phyloP scores from a whole-genome alignment of 2,113 vertebrate species.

The Heteronetta atricapilla region DNA sequence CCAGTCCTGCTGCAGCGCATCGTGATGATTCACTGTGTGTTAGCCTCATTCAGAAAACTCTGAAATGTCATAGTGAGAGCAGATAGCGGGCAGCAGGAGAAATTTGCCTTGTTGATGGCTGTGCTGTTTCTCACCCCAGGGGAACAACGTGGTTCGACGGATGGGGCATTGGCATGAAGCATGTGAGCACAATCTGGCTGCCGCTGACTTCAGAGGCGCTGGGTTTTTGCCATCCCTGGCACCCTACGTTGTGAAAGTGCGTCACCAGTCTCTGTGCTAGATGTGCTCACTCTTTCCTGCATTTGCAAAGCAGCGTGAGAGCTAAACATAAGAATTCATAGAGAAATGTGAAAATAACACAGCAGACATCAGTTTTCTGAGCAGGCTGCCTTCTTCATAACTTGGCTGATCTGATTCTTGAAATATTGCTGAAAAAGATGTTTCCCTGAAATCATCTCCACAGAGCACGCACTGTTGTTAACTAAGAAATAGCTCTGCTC shows the following conservation, averaged over 20 bases:
- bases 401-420: neutral
- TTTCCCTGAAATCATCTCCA: neutral
- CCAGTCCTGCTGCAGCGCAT: neutral
- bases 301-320: neutral
- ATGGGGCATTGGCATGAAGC: neutral
- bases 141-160: neutral
- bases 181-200: accelerated
- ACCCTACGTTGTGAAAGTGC: neutral
- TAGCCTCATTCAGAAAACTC: neutral
- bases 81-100: neutral
- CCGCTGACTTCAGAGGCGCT: neutral
- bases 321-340: neutral
- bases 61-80: neutral
- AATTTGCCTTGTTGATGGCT: neutral
- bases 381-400: neutral
- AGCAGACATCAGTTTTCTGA: neutral
- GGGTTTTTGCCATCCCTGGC: neutral
- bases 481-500: neutral
- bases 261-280: accelerated
- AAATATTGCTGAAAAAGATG: neutral
- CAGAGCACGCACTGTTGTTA: neutral
- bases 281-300: neutral
- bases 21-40: accelerated
- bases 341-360: neutral
- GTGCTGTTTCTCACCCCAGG: neutral